Evolutionary conservation across 2,797 vertebrate genomes (phyloP).

Genomic region (Prunella strophiata): DNA sequence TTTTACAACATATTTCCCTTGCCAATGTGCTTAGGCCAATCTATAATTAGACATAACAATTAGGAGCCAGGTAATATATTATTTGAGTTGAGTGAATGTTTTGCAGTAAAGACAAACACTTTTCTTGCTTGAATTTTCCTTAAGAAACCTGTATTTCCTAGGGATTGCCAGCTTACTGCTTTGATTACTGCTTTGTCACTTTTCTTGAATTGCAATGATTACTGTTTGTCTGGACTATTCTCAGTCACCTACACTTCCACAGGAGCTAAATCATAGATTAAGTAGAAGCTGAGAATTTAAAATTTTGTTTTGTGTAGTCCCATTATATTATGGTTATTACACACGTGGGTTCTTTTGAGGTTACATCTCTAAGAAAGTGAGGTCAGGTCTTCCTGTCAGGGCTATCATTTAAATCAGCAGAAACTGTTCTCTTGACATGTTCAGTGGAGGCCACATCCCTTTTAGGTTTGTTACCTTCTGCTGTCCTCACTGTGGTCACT

Average conservation of each 20-base stretch:
- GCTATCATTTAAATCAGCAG: not conserved
- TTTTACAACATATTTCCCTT: constrained; percentile 16
- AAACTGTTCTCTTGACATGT: not conserved
- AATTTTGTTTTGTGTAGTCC: not conserved
- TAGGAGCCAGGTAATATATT: not conserved
- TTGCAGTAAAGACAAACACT: not conserved
- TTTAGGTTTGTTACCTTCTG: not conserved
- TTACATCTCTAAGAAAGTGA: not conserved
- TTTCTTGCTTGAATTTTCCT: not conserved
- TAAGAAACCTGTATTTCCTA: not conserved
- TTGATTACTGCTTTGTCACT: not conserved
- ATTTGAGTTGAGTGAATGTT: not conserved
- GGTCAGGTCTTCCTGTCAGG: not conserved
- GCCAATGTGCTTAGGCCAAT: not conserved
- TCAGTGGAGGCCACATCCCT: not conserved
- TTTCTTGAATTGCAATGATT: not conserved
- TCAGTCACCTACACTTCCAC: not conserved
- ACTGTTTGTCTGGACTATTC: not conserved
- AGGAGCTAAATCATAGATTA: not conserved
- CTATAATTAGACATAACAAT: constrained; percentile 48
- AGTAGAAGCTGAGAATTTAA: not conserved
- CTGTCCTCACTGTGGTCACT: not conserved
- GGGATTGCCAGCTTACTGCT: not conserved
- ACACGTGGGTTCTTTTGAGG: not conserved
- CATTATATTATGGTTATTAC: not conserved